Conservation (phyloP, 2,888 invertebrate genomes). For the Eudemis profundana region DNA sequence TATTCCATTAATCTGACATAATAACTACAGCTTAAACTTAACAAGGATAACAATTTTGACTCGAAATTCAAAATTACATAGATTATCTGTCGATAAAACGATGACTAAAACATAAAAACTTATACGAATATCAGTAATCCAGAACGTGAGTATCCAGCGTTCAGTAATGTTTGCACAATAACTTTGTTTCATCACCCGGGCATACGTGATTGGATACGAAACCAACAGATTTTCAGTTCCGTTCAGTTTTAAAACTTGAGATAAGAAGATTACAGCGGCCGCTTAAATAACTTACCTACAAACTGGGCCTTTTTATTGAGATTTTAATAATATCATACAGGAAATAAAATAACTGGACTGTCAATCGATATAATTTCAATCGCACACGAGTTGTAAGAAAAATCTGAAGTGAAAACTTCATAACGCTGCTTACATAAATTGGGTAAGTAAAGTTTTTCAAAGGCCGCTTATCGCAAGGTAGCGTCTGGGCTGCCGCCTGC, state of each 20-base stretch:
- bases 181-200: constrained; percentile 1
- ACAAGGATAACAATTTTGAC: no score
- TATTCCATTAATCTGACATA: no score
- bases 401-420: no score
- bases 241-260: constrained; percentile 20
- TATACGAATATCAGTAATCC: constrained; percentile 4
- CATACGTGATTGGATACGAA: constrained; percentile 16
- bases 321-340: background rate
- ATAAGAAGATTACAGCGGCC: background rate
- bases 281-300: background rate
- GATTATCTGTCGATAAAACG: background rate
- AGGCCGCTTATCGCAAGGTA: no score
- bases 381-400: no score
- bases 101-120: background rate
- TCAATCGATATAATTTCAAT: no score
- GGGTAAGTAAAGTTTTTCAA: no score
- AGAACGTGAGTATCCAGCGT: background rate
- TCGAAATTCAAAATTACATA: no score
- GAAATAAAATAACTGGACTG: background rate
- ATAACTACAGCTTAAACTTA: no score
- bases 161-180: constrained; percentile 20
- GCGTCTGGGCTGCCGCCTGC: no score
- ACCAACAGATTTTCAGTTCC: constrained; percentile 20
- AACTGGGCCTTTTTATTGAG: background rate
- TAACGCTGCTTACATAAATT: no score